Evolutionary conservation across 2,797 vertebrate species (phyloP), one percentile per base, ranked within the genome.

Genomic region (Leuciscus waleckii): DNA sequence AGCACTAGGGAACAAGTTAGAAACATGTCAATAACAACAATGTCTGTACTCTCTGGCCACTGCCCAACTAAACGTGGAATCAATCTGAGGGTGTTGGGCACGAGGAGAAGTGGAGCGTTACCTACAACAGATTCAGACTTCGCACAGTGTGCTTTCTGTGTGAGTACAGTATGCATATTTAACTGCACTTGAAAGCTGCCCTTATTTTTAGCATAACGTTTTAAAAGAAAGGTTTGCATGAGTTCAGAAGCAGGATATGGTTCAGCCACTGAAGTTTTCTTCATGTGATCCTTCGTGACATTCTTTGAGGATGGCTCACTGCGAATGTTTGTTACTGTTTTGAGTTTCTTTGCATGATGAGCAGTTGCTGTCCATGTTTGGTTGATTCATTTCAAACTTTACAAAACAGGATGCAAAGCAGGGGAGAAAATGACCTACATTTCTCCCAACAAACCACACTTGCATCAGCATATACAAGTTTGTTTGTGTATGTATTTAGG

Each of bases 61-160:
- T 71, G 19, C 49, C 80, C 46, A 74, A 67, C 61, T 23, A 91
- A 91, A 91, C 85, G 85, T 92, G 91, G 89, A 91, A 83, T 89
- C 86, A 90, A 87, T 91, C 89, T 87, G 82, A 73, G 65, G 46
- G 76, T 74, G 43, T 63, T 63, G 85, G 13, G n/a, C n/a, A 7
- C 0, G n/a, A 63, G 58, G 58, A 63, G 5, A 63, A 84, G 77
- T 67, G 74, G 32, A 81, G 69, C 29, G 26, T 77, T 83, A 86
- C 86, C 84, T 56, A 85, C 68, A 91, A 79, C 82, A 87, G 63
- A 88, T 84, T 84, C 87, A 86, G 86, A 88, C 85, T 88, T 83
- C 86, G 83, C 4, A 63, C 32, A 87, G 43, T 88, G 86, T 54
- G 82, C 85, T 87, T 85, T 86, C 71, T 39, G 79, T 87, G 82